A percentile compares a stretch with the other conserved stretches of the same genome.
phyloP scores from a whole-genome alignment of 2,113 vertebrate species.

The Zosterops pallidus region DNA sequence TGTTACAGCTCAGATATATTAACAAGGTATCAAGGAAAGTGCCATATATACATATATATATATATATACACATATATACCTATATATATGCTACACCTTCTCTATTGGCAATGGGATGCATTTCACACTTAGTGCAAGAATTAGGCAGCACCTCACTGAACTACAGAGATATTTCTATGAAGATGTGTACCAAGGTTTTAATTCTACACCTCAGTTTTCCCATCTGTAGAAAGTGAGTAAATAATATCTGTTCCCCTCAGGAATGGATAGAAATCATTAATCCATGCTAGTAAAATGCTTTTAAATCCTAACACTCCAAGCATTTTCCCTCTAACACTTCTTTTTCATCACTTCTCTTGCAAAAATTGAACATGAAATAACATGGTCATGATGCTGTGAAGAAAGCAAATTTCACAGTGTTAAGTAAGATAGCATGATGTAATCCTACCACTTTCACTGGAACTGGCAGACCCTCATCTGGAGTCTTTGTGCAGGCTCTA shows the following conservation, averaged over 20 bases:
- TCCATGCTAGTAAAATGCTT: background rate
- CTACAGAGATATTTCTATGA: background rate
- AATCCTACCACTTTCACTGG: background rate
- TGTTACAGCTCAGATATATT: background rate
- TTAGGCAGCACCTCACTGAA: background rate
- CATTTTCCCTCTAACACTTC: background rate
- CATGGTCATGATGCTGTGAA: background rate
- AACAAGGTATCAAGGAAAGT: background rate
- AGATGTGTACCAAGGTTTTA: background rate
- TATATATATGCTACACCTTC: background rate
- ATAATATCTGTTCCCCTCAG: background rate
- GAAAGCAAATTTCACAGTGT: constrained; percentile 28
- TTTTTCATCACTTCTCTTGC: constrained; percentile 15
- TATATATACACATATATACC: too few relatives aligned
- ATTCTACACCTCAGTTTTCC: background rate
- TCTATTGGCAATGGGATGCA: background rate
- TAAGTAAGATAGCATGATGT: constrained; percentile 16
- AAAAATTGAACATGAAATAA: constrained; percentile 33
- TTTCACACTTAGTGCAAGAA: background rate
- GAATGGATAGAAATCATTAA: background rate
- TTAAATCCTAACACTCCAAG: constrained; percentile 4
- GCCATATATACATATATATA: too few relatives aligned
- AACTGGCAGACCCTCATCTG: background rate
- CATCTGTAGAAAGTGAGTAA: background rate
- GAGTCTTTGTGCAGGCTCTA: background rate